phyloP scores from a whole-genome alignment of 2,797 vertebrate species.

The Pempheris klunzingeri region DNA sequence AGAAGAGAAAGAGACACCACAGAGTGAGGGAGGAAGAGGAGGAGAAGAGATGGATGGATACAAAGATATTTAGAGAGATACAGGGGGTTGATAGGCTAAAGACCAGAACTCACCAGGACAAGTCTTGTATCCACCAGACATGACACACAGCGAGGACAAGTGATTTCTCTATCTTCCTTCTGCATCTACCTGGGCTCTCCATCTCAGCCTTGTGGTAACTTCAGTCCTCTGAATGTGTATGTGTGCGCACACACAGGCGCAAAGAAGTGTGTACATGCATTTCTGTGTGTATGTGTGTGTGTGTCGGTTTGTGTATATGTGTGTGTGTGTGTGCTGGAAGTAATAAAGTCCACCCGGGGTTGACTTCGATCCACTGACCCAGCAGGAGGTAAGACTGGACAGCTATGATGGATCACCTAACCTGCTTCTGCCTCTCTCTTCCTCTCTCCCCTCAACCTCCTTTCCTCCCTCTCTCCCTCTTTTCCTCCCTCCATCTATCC shows the following conservation, averaged over 20 bases:
- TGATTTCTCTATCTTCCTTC: conserved; percentile 84
- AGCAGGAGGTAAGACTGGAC: conserved; percentile 90
- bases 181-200: conserved; percentile 72
- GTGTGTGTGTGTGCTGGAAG: conserved; percentile 87
- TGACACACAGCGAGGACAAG: conserved; percentile 80
- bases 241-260: conserved; percentile 21
- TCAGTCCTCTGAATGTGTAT: conserved; percentile 66
- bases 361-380: conserved; percentile 92
- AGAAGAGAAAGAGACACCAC: conserved; percentile 86
- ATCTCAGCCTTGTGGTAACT: conserved; percentile 84
- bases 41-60: conserved; percentile 73
- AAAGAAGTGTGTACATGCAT: conserved; percentile 40
- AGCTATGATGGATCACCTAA: conserved; percentile 94
- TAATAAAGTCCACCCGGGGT: conserved; percentile 93
- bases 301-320: conserved; percentile 29
- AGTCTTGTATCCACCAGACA: conserved; percentile 76
- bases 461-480: conserved; percentile 64
- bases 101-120: conserved; percentile 76
- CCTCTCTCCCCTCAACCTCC: conserved; percentile 73
- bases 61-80: conserved; percentile 77
- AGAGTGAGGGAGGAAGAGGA: conserved; percentile 52
- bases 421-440: conserved; percentile 83
- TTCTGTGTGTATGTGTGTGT: conserved; percentile 38
- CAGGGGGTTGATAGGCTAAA: conserved; percentile 83
- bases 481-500: conserved; percentile 62